Percentiles rank a stretch among this genome's conserved stretches.
Evolutionary conservation across 2,113 vertebrate species (phyloP).

Genomic region (Tachysurus fulvidraco): DNA sequence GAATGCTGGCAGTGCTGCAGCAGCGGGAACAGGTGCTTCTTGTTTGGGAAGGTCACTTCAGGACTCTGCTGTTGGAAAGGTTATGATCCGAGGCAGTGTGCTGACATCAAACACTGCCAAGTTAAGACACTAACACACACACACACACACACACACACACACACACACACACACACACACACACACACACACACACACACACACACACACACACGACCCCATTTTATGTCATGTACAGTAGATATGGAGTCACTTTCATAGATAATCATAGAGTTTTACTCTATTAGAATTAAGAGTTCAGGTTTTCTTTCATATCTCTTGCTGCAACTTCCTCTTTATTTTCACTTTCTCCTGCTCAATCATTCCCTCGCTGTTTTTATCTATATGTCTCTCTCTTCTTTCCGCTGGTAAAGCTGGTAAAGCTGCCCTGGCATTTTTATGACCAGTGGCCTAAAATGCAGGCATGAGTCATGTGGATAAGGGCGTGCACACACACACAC

Average conservation of each 20-base stretch:
- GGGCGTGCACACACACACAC: conserved; percentile 38
- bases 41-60: conserved; percentile 58
- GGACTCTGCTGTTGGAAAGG: conserved; percentile 42
- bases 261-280: neutral
- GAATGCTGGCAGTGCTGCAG: conserved; percentile 37
- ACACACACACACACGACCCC: neutral
- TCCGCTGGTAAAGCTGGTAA: conserved; percentile 11
- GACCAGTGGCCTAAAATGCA: conserved; percentile 63
- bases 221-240: conserved; percentile 32
- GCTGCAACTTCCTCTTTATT: neutral
- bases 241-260: conserved; percentile 16
- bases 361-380: neutral
- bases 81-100: conserved; percentile 46
- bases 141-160: neutral
- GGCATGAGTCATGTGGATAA: conserved; percentile 60
- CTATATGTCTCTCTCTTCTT: neutral
- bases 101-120: conserved; percentile 46
- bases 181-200: neutral
- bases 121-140: neutral
- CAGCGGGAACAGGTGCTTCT: conserved; percentile 55
- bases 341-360: neutral
- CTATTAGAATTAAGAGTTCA: neutral
- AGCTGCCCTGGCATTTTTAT: conserved; percentile 64
- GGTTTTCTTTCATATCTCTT: neutral
- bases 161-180: neutral